Evolutionary conservation across 2,888 invertebrate genomes (phyloP).

Genomic region (Ophion ellenae): DNA sequence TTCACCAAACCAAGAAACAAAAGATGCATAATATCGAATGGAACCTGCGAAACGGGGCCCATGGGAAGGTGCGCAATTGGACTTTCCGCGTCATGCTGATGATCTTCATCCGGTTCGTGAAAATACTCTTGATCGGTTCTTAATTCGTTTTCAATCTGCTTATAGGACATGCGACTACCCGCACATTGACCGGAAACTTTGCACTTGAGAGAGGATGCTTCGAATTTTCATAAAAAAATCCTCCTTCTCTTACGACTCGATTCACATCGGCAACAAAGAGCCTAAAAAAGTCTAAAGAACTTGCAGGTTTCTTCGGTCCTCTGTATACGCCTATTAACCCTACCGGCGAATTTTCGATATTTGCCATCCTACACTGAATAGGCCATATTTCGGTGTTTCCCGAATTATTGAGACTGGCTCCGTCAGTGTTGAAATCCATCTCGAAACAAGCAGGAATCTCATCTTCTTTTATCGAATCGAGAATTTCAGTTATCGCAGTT

Average conservation of each 20-base stretch:
- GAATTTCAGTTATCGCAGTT: neutral
- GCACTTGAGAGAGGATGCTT: constrained; percentile 31
- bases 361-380: constrained; percentile 48
- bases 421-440: constrained; percentile 30
- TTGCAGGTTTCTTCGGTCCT: constrained; percentile 49
- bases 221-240: constrained; percentile 34
- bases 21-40: constrained; percentile 43
- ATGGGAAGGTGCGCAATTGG: constrained; percentile 31
- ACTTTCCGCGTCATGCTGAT: constrained; percentile 1
- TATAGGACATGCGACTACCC: constrained; percentile 12
- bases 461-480: neutral
- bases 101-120: constrained; percentile 21
- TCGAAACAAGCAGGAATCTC: constrained; percentile 15
- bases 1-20: constrained; percentile 38
- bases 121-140: constrained; percentile 37
- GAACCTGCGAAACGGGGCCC: constrained; percentile 28
- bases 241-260: constrained; percentile 27
- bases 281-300: constrained; percentile 1
- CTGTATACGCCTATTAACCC: constrained; percentile 61
- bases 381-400: constrained; percentile 60
- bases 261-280: constrained; percentile 3
- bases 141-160: neutral
- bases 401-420: constrained; percentile 12
- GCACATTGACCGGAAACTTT: constrained; percentile 20
- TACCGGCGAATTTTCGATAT: constrained; percentile 44